A percentile compares a stretch with the other conserved stretches of the same genome.
Evolutionary conservation across 2,888 invertebrate species (phyloP).

Genomic region (Eilema sororculum): DNA sequence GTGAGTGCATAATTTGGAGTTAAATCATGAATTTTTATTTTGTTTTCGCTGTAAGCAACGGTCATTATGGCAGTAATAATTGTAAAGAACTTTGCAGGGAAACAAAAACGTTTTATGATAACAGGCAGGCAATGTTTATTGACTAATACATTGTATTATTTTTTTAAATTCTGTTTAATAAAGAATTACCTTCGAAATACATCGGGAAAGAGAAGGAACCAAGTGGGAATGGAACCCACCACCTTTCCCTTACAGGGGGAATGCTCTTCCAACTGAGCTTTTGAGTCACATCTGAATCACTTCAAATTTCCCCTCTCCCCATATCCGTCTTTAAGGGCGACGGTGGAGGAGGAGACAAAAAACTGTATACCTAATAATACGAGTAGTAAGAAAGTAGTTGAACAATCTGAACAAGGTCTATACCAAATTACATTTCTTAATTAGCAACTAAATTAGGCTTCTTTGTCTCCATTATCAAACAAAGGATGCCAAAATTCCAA

Average conservation of each 20-base stretch:
- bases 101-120: background rate
- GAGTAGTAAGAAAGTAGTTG: background rate
- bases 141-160: background rate
- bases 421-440: conserved; percentile 12
- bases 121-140: background rate
- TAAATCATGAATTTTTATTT: conserved; percentile 28
- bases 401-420: conserved; percentile 3
- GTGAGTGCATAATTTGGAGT: conserved; percentile 41
- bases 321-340: too few species aligned
- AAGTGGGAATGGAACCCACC: too few species aligned
- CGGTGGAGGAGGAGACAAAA: too few species aligned
- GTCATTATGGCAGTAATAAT: background rate
- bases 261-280: too few species aligned
- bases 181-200: too few species aligned
- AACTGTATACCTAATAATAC: too few species aligned
- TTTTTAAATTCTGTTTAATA: too few species aligned
- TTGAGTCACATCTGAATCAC: too few species aligned
- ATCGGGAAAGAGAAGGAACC: too few species aligned
- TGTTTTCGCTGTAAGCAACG: conserved; percentile 1
- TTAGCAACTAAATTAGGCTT: conserved; percentile 34
- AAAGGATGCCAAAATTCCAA: conserved; percentile 53
- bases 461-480: conserved; percentile 44
- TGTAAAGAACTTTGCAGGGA: background rate
- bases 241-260: too few species aligned
- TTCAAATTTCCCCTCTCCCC: too few species aligned